phyloP scores from a whole-genome alignment of 2,113 vertebrate species.

The Gymnobelideus leadbeateri region DNA sequence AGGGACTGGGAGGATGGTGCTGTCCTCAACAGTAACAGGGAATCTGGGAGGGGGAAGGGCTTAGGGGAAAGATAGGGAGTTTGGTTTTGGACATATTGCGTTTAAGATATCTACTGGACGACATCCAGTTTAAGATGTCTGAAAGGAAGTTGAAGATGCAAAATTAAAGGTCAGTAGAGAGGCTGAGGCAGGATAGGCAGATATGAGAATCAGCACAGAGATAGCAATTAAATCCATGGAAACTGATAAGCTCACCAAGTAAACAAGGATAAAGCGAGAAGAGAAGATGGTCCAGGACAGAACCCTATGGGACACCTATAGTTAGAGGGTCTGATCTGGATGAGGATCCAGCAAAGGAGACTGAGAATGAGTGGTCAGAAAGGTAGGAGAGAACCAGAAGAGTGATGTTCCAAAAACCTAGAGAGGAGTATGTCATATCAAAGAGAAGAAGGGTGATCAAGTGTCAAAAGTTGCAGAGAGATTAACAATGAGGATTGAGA shows the following conservation, averaged over 20 bases:
- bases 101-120: not conserved
- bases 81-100: not conserved
- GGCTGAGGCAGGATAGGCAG: not conserved
- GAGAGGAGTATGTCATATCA: not conserved
- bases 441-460: not conserved
- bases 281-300: not conserved
- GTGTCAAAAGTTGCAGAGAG: not conserved
- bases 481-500: not conserved
- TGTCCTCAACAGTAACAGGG: not conserved
- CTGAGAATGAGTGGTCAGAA: not conserved
- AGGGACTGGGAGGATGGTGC: not conserved
- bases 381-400: not conserved
- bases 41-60: not conserved
- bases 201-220: not conserved
- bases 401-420: not conserved
- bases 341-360: not conserved
- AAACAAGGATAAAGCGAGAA: not conserved
- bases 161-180: not conserved
- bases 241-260: not conserved
- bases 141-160: not conserved
- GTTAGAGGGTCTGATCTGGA: not conserved
- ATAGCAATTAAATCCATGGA: not conserved
- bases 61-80: not conserved
- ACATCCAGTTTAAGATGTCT: not conserved
- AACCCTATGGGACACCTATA: not conserved